Evolutionary conservation across 2,888 invertebrate species (phyloP).

Genomic region (Meghimatium bilineatum): DNA sequence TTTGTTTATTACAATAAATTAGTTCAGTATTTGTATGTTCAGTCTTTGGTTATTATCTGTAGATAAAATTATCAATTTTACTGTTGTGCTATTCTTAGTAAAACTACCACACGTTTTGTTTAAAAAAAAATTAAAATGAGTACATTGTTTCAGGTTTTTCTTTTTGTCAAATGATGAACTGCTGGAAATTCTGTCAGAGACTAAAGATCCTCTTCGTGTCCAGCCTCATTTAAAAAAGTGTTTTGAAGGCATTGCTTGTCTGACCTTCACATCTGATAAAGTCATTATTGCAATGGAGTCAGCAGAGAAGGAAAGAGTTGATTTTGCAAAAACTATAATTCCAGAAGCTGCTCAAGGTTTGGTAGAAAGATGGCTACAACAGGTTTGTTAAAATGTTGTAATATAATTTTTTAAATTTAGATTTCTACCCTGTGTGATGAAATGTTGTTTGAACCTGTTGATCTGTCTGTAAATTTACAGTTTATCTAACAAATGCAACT

Average conservation of each 20-base stretch:
- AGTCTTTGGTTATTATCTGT: too few species aligned
- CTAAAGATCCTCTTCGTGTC: constrained; percentile 76
- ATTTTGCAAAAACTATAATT: constrained; percentile 68
- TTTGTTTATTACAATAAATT: too few species aligned
- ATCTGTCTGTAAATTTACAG: too few species aligned
- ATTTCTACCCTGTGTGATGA: too few species aligned
- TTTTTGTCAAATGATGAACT: constrained; percentile 77
- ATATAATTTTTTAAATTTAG: too few species aligned
- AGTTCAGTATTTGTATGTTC: too few species aligned
- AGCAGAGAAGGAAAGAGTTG: constrained; percentile 75
- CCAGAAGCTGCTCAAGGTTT: constrained; percentile 75
- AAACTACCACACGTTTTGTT: background rate
- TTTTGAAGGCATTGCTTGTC: constrained; percentile 76
- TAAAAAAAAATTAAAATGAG: background rate
- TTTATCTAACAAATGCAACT: too few species aligned
- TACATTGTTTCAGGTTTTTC: constrained; percentile 63
- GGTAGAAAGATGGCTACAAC: constrained; percentile 75
- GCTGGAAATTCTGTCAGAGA: constrained; percentile 76
- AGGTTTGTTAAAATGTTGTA: constrained; percentile 61
- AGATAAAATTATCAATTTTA: too few species aligned
- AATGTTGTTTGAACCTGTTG: too few species aligned
- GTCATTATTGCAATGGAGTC: constrained; percentile 76
- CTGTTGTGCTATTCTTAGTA: too few species aligned
- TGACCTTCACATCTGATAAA: constrained; percentile 71
- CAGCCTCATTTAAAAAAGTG: constrained; percentile 78